A percentile compares a stretch with the other conserved stretches of the same genome.
Evolutionary conservation across 1,140 invertebrate species (phyloP).

Genomic region (Paralvinella palmiformis): DNA sequence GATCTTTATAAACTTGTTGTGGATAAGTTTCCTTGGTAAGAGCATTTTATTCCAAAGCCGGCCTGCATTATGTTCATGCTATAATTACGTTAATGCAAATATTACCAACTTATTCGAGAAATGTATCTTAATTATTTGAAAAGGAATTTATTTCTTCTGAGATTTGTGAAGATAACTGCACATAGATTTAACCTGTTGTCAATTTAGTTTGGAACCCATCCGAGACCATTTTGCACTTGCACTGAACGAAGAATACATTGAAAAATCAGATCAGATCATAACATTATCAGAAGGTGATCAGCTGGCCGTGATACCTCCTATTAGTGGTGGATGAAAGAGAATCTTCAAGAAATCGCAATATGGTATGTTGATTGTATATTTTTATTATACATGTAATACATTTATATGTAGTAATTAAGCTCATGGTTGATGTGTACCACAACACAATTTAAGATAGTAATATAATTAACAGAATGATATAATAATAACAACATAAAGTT

Average conservation of each 20-base stretch:
- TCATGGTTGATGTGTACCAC: background rate
- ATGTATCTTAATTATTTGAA: too few relatives aligned
- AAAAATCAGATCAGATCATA: conserved; percentile 51
- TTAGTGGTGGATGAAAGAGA: conserved; percentile 66
- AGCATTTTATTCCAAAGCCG: too few relatives aligned
- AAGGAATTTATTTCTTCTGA: too few relatives aligned
- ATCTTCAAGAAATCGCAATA: background rate
- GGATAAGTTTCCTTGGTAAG: too few relatives aligned
- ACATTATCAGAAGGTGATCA: conserved; percentile 62
- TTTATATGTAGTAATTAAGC: background rate
- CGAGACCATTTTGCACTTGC: conserved; percentile 68
- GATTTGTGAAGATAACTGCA: too few relatives aligned
- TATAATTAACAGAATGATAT: background rate
- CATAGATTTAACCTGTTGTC: too few relatives aligned
- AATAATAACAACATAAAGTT: background rate
- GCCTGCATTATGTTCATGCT: too few relatives aligned
- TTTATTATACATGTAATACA: background rate
- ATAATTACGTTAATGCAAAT: too few relatives aligned
- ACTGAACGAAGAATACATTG: conserved; percentile 70
- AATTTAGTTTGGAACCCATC: too few relatives aligned
- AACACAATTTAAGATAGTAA: background rate
- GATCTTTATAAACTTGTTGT: too few relatives aligned
- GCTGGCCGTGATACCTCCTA: conserved; percentile 77
- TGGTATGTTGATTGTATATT: background rate
- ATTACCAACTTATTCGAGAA: too few relatives aligned